Evolutionary conservation across 2,113 vertebrate species (phyloP).

Genomic region (Quiscalus mexicanus): DNA sequence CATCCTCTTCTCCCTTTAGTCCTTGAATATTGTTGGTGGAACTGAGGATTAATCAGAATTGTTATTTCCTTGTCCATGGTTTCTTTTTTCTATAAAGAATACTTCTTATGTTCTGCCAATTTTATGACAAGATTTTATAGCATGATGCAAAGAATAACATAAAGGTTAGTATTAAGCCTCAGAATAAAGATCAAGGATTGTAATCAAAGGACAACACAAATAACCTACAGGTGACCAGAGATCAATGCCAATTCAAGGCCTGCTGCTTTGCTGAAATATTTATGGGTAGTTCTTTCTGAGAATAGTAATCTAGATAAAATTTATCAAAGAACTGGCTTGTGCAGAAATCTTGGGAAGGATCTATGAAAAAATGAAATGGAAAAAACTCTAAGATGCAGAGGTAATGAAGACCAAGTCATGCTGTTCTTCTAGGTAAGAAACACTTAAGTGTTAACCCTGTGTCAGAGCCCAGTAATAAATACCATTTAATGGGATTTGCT

Average conservation of each 20-base stretch:
- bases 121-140: neutral
- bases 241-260: neutral
- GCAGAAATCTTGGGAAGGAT: neutral
- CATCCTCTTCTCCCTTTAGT: neutral
- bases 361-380: neutral
- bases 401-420: neutral
- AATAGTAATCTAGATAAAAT: neutral
- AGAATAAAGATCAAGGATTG: neutral
- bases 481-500: neutral
- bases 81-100: neutral
- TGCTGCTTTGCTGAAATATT: neutral
- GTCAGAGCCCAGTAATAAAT: neutral
- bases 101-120: neutral
- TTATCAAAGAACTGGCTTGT: neutral
- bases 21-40: neutral
- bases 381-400: fast-evolving
- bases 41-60: neutral
- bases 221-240: neutral
- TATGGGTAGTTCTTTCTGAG: neutral
- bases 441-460: neutral
- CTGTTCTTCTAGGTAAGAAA: neutral
- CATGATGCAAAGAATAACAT: neutral
- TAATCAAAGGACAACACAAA: neutral
- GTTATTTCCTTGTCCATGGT: neutral
- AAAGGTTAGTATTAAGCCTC: neutral